Evolutionary conservation across 2,888 invertebrate species (phyloP).

Genomic region (Dolichomitus sp.): DNA sequence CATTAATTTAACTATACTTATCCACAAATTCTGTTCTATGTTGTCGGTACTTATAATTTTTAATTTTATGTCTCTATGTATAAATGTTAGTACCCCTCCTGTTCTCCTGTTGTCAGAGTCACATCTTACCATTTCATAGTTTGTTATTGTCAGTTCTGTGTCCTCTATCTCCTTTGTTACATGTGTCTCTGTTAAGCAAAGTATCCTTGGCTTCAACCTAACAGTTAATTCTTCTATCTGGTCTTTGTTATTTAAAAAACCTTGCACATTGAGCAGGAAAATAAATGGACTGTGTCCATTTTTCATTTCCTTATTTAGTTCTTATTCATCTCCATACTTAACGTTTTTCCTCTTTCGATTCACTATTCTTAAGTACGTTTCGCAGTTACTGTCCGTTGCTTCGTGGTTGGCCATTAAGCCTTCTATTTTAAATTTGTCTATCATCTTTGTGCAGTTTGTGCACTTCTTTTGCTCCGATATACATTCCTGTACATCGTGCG

Average conservation of each 20-base stretch:
- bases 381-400: constrained; percentile 37
- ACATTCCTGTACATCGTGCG: constrained; percentile 41
- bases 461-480: constrained; percentile 39
- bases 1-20: not conserved
- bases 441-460: constrained; percentile 50
- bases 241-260: constrained; percentile 15
- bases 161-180: constrained; percentile 2
- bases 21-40: constrained; percentile 9
- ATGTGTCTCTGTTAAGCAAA: constrained; percentile 31
- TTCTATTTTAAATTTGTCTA: constrained; percentile 30
- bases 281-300: not conserved
- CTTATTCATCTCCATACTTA: constrained; percentile 49
- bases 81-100: constrained; percentile 16
- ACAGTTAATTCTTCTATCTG: constrained; percentile 1
- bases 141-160: not conserved
- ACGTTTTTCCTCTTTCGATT: constrained; percentile 22
- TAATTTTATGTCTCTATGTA: constrained; percentile 1
- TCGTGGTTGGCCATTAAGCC: constrained; percentile 19
- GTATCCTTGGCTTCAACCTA: not conserved
- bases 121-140: constrained; percentile 11
- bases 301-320: not conserved
- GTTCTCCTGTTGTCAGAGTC: constrained; percentile 10
- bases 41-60: not conserved
- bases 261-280: constrained; percentile 6
- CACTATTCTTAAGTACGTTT: constrained; percentile 18